Evolutionary conservation across 2,797 vertebrate genomes (phyloP).

Genomic region (Sebastiscus albofasciatus): DNA sequence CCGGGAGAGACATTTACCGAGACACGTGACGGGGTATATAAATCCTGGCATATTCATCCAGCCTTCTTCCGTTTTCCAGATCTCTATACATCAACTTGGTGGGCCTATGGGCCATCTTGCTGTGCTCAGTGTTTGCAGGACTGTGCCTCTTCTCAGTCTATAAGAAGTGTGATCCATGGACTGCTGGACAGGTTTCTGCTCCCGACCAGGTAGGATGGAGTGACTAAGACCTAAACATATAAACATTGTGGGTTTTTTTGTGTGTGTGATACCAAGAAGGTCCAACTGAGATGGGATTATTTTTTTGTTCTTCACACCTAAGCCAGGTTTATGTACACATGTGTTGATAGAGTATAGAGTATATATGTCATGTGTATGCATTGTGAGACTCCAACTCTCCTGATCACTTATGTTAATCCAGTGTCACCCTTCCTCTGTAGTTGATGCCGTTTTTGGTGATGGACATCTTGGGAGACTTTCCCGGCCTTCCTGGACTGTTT

Average conservation of each 20-base stretch:
- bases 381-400: not conserved
- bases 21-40: not conserved
- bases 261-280: too few species aligned
- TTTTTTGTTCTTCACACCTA: not conserved
- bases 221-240: not conserved
- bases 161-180: slow-evolving; percentile 92
- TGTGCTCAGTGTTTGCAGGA: slow-evolving; percentile 86
- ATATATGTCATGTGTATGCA: not conserved
- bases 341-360: not conserved
- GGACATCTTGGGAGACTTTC: slow-evolving; percentile 88
- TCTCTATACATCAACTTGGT: slow-evolving; percentile 93
- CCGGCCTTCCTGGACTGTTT: slow-evolving; percentile 90
- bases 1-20: accelerated
- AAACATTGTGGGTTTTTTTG: accelerated
- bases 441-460: slow-evolving; percentile 94
- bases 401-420: not conserved
- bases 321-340: not conserved
- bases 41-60: not conserved
- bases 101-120: slow-evolving; percentile 87
- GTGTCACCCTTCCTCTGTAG: slow-evolving; percentile 57
- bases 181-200: slow-evolving; percentile 82
- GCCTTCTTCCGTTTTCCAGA: slow-evolving; percentile 68
- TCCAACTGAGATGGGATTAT: too few species aligned
- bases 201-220: slow-evolving; percentile 87
- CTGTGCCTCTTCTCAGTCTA: slow-evolving; percentile 92